Base-by-base conservation (phyloP, 2,888 invertebrate species). In the Coelinius sp. region DNA sequence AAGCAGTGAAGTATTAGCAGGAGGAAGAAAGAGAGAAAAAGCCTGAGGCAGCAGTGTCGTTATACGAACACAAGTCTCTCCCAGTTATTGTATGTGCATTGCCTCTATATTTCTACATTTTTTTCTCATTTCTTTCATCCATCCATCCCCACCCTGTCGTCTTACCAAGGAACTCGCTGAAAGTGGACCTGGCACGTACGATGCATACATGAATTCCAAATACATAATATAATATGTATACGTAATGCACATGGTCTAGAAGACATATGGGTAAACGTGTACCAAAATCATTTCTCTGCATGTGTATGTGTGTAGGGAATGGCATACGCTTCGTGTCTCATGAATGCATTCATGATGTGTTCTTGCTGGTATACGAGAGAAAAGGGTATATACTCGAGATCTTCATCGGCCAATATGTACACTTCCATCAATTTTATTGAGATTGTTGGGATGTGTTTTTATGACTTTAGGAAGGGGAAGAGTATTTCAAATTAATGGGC, bases 311-410 rank as follows among this genome's bases (percentile, higher is more conserved):
- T 71, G 49, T 41, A 41, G 20, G 53, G 25, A 49, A 63, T 52
- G 53, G 41, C 68, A 67, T 46, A 64, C 44, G 71, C 52, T 46
- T 44, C 14, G 14, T 24, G 56, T 63, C 63, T 72, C 71, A 72
- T 72, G 68, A 52, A 72, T 72, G 38, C 64, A 72, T 68, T 68
- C 68, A 72, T 68, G 67, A 71, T 38, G 44, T 68, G 62, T 41
- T 63, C 12, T 38, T n/a, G 24, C 41, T 41, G 31, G 20, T 35
- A 22, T 41, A 10, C 14, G 8, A 53, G 8, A 12, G 12, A 22
- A 24, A 44, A 25, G 44, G 25, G 44, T 31, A 38, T 67, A 49
- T 46, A 52, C 49, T 59, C 38, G 38, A 59, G 38, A 46, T 71
- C 62, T 71, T 68, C 41, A 68, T 68, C 44, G 49, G 52, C 52